Evolutionary conservation across 1,140 invertebrate genomes (phyloP).

Genomic region (Nebria ingens): DNA sequence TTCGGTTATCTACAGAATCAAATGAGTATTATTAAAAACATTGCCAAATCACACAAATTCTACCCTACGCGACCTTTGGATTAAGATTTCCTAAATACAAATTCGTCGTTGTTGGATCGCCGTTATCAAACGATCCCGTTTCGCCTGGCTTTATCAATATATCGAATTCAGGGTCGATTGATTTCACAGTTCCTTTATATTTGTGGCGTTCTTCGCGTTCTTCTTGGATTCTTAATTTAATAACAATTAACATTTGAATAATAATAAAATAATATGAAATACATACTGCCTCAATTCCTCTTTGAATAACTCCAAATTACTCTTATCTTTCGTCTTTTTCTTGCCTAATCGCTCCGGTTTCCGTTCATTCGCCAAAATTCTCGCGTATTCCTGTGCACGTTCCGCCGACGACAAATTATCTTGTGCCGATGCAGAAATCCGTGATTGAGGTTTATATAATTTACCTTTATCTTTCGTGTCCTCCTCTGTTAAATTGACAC

Average conservation of each 20-base stretch:
- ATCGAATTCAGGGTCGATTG: constrained; percentile 31
- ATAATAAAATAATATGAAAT: constrained; percentile 19
- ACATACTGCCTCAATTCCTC: constrained; percentile 80
- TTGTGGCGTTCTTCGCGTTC: constrained; percentile 94
- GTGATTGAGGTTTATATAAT: constrained; percentile 85
- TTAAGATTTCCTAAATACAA: constrained; percentile 95
- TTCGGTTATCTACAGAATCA: constrained; percentile 61
- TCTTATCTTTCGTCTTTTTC: constrained; percentile 80
- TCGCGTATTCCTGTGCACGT: constrained; percentile 59
- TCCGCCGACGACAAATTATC: constrained; percentile 36
- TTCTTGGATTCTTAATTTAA: constrained; percentile 55
- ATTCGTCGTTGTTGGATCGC: constrained; percentile 96
- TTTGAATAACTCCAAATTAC: constrained; percentile 94
- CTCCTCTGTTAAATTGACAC: constrained; percentile 50
- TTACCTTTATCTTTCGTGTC: constrained; percentile 83
- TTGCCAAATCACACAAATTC: constrained; percentile 7
- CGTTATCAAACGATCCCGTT: constrained; percentile 64
- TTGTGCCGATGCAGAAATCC: constrained; percentile 47
- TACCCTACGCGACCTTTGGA: constrained; percentile 61
- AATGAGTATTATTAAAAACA: constrained; percentile 11
- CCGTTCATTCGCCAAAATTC: constrained; percentile 49
- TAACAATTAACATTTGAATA: constrained; percentile 11
- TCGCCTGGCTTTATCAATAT: constrained; percentile 33
- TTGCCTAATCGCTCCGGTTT: constrained; percentile 58
- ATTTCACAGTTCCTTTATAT: constrained; percentile 55